These are phyloP conservation scores for Crocodylus rhombifer DNA, from an alignment of 2,797 vertebrate genomes.

Conservation along the genomic window DNA sequence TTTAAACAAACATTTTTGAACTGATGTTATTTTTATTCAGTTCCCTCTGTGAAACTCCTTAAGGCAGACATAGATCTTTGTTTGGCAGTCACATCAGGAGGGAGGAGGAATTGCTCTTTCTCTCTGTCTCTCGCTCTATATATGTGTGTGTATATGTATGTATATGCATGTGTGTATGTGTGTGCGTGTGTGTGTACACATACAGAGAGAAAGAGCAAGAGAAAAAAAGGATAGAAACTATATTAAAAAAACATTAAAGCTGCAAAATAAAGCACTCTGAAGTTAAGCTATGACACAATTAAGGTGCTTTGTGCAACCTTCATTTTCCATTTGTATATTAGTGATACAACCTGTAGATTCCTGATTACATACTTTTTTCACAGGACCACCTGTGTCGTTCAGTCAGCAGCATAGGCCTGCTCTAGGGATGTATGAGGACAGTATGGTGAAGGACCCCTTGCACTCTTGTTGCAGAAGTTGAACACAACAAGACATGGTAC, in stretches of 20 bases:
- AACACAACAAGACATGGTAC: not conserved
- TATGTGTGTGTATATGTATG: accelerated
- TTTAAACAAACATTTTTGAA: conserved; percentile 16
- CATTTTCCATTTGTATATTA: not conserved
- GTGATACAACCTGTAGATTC: not conserved
- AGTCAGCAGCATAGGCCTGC: not conserved
- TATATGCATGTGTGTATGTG: not conserved
- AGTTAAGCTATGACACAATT: not conserved
- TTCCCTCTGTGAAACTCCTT: conserved; percentile 23
- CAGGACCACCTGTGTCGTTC: not conserved
- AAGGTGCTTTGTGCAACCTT: not conserved
- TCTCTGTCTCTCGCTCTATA: not conserved
- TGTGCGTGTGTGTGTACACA: not conserved
- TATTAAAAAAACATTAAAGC: not conserved
- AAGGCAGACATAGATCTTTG: conserved; percentile 1
- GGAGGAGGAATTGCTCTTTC: not conserved
- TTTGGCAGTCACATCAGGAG: not conserved
- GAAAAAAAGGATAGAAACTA: not conserved
- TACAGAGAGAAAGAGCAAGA: no score
- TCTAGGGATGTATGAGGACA: not conserved
- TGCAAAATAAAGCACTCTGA: not conserved
- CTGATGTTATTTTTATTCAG: conserved; percentile 55
- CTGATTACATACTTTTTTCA: not conserved
- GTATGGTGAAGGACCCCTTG: not conserved
- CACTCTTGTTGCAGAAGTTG: not conserved